Evolutionary conservation across 2,888 invertebrate species (phyloP), one percentile per base, ranked within the genome.

Genomic region (Cheilosia vernalis): DNA sequence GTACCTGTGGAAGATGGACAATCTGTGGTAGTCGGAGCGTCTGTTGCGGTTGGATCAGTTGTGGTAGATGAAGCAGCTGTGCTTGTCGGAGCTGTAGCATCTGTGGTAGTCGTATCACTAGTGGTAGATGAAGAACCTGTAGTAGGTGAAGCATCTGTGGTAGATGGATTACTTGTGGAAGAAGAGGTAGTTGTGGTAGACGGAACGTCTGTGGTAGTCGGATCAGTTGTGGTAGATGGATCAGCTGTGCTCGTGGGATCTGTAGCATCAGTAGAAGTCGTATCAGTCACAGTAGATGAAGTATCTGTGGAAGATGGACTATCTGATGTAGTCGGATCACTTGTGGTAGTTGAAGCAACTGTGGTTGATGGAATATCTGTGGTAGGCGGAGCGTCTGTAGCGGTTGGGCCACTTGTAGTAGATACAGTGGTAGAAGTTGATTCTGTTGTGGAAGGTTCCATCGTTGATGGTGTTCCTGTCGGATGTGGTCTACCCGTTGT

Each of bases 301-400:
- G 15, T 2, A 2, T 19, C 47, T 4, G 70, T 70, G 10, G 37
- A 19, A 40, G 9, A 1, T 5, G 40, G 13, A 37, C 0, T 4
- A n/a, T 24, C 19, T 9, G 49, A 61, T 13, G 40, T 6, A 17
- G 17, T 74, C 15, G 63, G 61, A 21, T 58, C 42, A 19, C 69
- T 70, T 5, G 44, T 19, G 7, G 44, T 7, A 9, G 19, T 74
- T 15, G 63, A 61, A 21, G 58, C 42, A 19, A 64, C 66, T 5
- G 64, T 76, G n/a, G 30, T 19, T 10, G 2, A 9, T 2, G 63
- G n/a, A n/a, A n/a, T n/a, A n/a, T n/a, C n/a, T n/a, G n/a, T n/a
- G n/a, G n/a, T n/a, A n/a, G n/a, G n/a, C n/a, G n/a, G 15, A 15
- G 4, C 9, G 1, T 64, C 63, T 33, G 61, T 55, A 7, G 63